Conservation (phyloP, 2,797 vertebrate species). For the Enteromius trimaculatus region DNA sequence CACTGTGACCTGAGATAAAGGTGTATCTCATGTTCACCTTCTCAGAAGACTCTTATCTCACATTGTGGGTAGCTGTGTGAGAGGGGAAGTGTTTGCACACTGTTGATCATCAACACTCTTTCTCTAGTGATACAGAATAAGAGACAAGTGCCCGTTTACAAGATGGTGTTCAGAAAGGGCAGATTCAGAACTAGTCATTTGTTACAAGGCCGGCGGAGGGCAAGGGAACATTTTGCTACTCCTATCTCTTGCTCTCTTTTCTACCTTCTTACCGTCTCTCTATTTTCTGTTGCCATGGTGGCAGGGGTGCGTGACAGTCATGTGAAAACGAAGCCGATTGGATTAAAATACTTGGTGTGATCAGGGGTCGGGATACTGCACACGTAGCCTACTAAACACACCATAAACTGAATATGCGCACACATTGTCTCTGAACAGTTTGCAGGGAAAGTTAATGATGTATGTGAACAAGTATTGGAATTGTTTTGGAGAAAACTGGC, state of each 20-base stretch:
- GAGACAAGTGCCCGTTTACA: conserved; percentile 10
- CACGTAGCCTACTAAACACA: conserved; percentile 37
- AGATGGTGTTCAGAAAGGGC: background rate
- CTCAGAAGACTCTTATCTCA: conserved; percentile 14
- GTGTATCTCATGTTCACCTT: background rate
- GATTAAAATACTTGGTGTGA: conserved; percentile 87
- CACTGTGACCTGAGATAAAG: background rate
- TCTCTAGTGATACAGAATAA: conserved; percentile 16
- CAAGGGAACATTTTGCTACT: conserved; percentile 53
- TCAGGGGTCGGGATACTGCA: conserved; percentile 72
- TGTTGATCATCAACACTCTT: conserved; percentile 23
- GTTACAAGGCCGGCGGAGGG: conserved; percentile 26
- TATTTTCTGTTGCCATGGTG: conserved; percentile 75
- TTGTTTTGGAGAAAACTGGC: background rate
- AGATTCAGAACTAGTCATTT: conserved; percentile 3
- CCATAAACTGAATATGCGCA: conserved; percentile 49
- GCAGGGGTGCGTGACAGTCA: conserved; percentile 81
- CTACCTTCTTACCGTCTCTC: conserved; percentile 58
- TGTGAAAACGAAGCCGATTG: conserved; percentile 85
- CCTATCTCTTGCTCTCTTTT: conserved; percentile 60
- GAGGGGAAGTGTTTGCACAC: conserved; percentile 14
- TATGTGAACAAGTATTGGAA: background rate
- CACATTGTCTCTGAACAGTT: background rate
- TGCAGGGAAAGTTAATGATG: background rate
- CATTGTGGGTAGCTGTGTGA: background rate